Evolutionary conservation across 2,797 vertebrate species (phyloP).

Genomic region (Parauchenoglanis ngamensis): DNA sequence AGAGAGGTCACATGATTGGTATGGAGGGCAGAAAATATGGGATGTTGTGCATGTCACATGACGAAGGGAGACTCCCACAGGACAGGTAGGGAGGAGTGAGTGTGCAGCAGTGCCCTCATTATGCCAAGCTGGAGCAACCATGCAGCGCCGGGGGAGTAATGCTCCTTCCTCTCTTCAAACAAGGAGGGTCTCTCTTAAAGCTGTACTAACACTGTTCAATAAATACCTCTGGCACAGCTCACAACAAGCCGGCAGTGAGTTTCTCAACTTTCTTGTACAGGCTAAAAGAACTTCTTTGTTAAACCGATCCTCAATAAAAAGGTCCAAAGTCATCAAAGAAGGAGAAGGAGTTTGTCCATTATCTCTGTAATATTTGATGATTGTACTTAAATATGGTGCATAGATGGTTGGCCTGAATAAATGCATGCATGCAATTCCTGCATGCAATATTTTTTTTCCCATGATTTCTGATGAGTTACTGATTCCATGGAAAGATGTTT

Average conservation of each 20-base stretch:
- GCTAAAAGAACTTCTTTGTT: background rate
- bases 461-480: background rate
- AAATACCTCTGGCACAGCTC: slow-evolving; percentile 12
- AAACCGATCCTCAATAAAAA: background rate
- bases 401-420: background rate
- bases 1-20: slow-evolving; percentile 31
- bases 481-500: background rate
- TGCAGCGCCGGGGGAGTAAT: slow-evolving; percentile 43
- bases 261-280: background rate
- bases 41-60: slow-evolving; percentile 34
- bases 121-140: slow-evolving; percentile 34
- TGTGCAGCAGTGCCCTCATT: slow-evolving; percentile 49
- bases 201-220: slow-evolving; percentile 22
- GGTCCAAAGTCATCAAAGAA: background rate
- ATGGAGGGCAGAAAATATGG: slow-evolving; percentile 42
- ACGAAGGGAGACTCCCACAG: slow-evolving; percentile 49
- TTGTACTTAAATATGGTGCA: background rate
- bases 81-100: slow-evolving; percentile 46
- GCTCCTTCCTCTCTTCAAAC: slow-evolving; percentile 45
- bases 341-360: background rate
- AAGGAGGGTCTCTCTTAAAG: slow-evolving; percentile 48
- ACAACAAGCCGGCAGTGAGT: background rate
- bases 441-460: background rate
- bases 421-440: background rate
- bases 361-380: slow-evolving; percentile 6